Conservation (phyloP, 2,888 invertebrate genomes). For the Yponomeuta sedellus region DNA sequence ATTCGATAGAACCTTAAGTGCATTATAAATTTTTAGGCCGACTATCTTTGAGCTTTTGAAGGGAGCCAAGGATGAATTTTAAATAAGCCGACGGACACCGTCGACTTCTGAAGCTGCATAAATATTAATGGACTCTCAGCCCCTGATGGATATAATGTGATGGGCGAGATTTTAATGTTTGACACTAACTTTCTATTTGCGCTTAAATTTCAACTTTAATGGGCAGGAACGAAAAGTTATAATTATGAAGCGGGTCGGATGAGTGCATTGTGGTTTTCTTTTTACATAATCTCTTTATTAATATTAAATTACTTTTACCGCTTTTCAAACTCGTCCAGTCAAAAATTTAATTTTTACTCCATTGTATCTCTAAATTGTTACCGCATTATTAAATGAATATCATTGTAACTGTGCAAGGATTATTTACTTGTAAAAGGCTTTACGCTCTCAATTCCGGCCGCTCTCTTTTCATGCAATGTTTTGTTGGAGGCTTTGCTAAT, state of each 20-base stretch:
- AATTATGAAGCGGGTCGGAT: too few relatives aligned
- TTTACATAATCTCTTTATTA: too few relatives aligned
- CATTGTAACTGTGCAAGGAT: not conserved
- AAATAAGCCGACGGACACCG: conserved; percentile 62
- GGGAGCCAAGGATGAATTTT: conserved; percentile 61
- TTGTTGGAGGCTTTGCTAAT: conserved; percentile 44
- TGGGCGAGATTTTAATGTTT: conserved; percentile 20
- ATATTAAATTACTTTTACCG: too few relatives aligned
- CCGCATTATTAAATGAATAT: not conserved
- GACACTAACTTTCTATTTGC: not conserved
- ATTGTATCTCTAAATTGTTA: not conserved
- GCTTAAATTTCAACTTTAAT: not conserved
- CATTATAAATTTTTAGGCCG: conserved; percentile 50
- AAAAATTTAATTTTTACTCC: not conserved
- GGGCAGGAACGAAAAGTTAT: too few relatives aligned
- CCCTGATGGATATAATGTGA: conserved; percentile 57
- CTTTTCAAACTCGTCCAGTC: too few relatives aligned
- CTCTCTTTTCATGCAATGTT: conserved; percentile 20
- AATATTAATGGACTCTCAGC: conserved; percentile 60
- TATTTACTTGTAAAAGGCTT: not conserved
- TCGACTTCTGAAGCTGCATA: conserved; percentile 59
- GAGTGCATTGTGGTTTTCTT: too few relatives aligned
- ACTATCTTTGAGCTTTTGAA: conserved; percentile 46
- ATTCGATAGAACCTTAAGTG: conserved; percentile 48
- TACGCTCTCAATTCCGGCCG: conserved; percentile 7